Base-by-base conservation (phyloP, 2,797 vertebrate species). In the Phaenicophaeus curvirostris region DNA sequence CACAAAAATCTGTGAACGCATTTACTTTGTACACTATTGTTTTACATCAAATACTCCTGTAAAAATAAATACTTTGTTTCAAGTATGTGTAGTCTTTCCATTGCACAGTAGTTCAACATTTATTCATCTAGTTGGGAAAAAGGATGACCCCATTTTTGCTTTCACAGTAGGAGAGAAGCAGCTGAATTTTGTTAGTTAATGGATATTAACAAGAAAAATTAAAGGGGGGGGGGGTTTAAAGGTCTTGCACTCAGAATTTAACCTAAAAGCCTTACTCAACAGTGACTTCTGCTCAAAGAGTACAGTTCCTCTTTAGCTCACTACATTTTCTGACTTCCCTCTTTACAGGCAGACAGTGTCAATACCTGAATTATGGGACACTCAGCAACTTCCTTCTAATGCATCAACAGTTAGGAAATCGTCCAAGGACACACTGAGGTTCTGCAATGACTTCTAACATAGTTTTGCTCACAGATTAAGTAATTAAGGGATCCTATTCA, bases 51-150 rank as follows among this genome's bases (percentile, higher is more conserved):
- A 55, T 74, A 39, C 20, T 82, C 25, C 55, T 80, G 61, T 91
- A 85, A 82, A 68, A 95, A 97, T 95, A 96, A 93, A 93, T n/a
- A 35, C 28, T 16, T 69, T 46, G 48, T 81, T 86, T 53, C 25
- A 79, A 78, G 25, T 69, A 44, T 15, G 6, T 82, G 41, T n/a
- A 57, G 50, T 91, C 59, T 68, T 73, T 65, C 28, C n/a, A 11
- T 73, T 71, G 44, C 41, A 74, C 15, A 55, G 57, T 59, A 27
- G 21, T 92, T 90, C 65, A 65, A 46, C 8, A 4, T 48, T 69
- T 41, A 72, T 69, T 68, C 81, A 59, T 50, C 53, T 68, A 57
- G 10, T 24, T 78, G 28, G 28, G 14, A n/a, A 73, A 55, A 90
- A 65, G 15, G 73, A 69, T 33, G 0, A 71, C 4, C 35, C 7